Percentiles rank a stretch among this genome's conserved stretches.
phyloP scores from a whole-genome alignment of 2,797 vertebrate genomes.

The Takifugu ocellatus region DNA sequence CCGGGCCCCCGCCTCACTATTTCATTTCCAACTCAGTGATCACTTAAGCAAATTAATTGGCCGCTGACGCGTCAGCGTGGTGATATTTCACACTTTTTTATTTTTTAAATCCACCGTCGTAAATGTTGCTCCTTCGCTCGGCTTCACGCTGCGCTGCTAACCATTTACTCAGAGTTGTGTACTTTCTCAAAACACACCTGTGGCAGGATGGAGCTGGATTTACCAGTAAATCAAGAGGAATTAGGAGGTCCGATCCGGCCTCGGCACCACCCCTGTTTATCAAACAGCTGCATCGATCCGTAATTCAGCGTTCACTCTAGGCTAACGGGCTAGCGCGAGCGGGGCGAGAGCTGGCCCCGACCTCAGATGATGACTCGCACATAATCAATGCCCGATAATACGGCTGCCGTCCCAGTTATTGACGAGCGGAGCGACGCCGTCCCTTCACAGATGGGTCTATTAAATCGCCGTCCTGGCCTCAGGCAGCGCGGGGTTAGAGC shows the following conservation, averaged over 20 bases:
- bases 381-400: constrained; percentile 64
- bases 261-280: constrained; percentile 26
- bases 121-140: constrained; percentile 51
- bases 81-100: constrained; percentile 66
- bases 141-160: constrained; percentile 38
- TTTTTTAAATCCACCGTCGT: constrained; percentile 39
- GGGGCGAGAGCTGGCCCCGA: constrained; percentile 35
- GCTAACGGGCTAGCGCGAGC: constrained; percentile 41
- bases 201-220: constrained; percentile 30
- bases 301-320: constrained; percentile 49
- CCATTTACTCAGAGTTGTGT: constrained; percentile 60
- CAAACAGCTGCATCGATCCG: constrained; percentile 54
- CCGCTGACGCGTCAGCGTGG: constrained; percentile 44
- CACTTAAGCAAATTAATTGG: constrained; percentile 73
- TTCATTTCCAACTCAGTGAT: constrained; percentile 54
- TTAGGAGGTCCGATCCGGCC: constrained; percentile 37
- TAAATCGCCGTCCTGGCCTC: constrained; percentile 24
- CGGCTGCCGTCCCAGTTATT: constrained; percentile 48
- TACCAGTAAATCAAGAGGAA: constrained; percentile 29
- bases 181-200: constrained; percentile 27
- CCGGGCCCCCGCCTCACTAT: constrained; percentile 22
- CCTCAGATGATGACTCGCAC: constrained; percentile 49
- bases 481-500: constrained; percentile 43
- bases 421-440: constrained; percentile 40
- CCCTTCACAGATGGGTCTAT: constrained; percentile 43